These are phyloP conservation scores for Aethes cnicana DNA, from an alignment of 2,888 invertebrate genomes.

Conservation along the genomic window DNA sequence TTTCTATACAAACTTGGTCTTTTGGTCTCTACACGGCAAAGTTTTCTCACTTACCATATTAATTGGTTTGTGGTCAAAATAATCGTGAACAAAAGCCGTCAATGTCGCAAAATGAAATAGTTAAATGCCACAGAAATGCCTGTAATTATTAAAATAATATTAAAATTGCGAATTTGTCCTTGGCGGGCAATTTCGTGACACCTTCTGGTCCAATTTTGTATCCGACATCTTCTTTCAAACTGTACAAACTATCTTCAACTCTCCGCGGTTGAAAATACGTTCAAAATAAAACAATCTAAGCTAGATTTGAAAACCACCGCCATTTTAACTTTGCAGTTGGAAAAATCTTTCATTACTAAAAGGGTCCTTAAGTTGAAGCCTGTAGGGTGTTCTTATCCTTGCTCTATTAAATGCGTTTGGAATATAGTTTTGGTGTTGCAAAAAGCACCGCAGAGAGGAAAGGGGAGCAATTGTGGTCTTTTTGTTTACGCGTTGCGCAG, in stretches of 20 bases:
- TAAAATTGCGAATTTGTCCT: constrained; percentile 33
- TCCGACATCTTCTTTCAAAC: constrained; percentile 14
- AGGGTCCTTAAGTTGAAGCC: not conserved
- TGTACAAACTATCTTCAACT: not conserved
- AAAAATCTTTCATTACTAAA: not conserved
- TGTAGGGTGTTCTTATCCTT: not conserved
- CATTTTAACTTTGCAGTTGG: not conserved
- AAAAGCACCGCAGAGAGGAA: constrained; percentile 24
- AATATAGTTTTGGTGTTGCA: constrained; percentile 15
- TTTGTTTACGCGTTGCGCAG: constrained; percentile 25
- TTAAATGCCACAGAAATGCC: constrained; percentile 21
- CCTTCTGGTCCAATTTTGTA: constrained; percentile 27
- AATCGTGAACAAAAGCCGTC: constrained; percentile 16
- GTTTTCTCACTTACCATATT: not conserved
- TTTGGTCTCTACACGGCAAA: no score
- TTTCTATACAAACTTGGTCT: no score
- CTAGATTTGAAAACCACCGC: constrained; percentile 10
- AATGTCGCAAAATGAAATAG: constrained; percentile 28
- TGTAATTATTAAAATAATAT: constrained; percentile 33
- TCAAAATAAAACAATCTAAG: no score
- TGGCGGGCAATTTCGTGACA: constrained; percentile 27
- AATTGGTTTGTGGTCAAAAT: constrained; percentile 16
- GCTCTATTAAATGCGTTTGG: not conserved
- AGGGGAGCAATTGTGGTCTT: constrained; percentile 27
- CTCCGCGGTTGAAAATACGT: no score